These are phyloP conservation scores for Ovis aries DNA, from an alignment of 2,113 vertebrate species.

Conservation along the genomic window ARS-UI_Ramb_v3.0 NC_056060.1:24061001-24061500, in stretches of 20 bases:
- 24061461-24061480: neutral
- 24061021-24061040: neutral
- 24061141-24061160: too few relatives aligned
- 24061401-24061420: neutral
- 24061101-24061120: too few relatives aligned
- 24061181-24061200: too few relatives aligned
- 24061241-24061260: too few relatives aligned
- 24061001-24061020: neutral
- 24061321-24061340: conserved; percentile 25
- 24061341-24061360: conserved; percentile 7
- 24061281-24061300: too few relatives aligned
- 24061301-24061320: too few relatives aligned
- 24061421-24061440: neutral
- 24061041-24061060: neutral
- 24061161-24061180: too few relatives aligned
- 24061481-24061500: neutral
- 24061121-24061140: too few relatives aligned
- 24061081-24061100: too few relatives aligned
- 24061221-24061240: too few relatives aligned
- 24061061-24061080: neutral
- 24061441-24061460: neutral
- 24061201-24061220: too few relatives aligned
- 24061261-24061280: too few relatives aligned
- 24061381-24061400: neutral
- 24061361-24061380: neutral